Percentiles rank a stretch among this genome's conserved stretches.
These are phyloP conservation scores for Dissostichus mawsoni DNA, from an alignment of 2,113 vertebrate genomes.

Conservation along the genomic window DNA sequence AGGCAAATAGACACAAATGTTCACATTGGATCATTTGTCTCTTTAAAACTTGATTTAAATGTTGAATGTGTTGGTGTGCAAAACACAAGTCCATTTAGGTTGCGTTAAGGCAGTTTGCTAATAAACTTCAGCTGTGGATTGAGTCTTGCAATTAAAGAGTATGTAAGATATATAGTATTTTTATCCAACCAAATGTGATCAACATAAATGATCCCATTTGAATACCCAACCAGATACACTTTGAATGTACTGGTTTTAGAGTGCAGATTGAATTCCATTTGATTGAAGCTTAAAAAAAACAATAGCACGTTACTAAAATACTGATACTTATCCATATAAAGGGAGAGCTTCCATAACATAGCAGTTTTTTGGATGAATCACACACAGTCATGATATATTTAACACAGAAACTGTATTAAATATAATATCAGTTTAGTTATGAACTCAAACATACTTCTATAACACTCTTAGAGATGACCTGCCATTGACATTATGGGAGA, in stretches of 20 bases:
- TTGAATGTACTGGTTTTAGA: not conserved
- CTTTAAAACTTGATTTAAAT: not conserved
- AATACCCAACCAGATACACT: not conserved
- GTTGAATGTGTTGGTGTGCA: not conserved
- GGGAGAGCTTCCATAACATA: not conserved
- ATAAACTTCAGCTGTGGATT: not conserved
- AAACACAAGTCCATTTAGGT: not conserved
- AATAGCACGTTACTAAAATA: not conserved
- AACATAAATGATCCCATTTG: not conserved
- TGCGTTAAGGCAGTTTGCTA: not conserved
- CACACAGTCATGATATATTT: not conserved
- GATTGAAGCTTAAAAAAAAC: not conserved
- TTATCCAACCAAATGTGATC: conserved; percentile 1
- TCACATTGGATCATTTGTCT: not conserved
- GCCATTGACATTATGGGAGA: conserved; percentile 19
- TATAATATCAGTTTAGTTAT: conserved; percentile 10
- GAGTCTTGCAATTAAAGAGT: not conserved
- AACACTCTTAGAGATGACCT: not conserved
- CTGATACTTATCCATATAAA: conserved; percentile 3
- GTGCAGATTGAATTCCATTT: not conserved
- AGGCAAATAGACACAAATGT: not conserved
- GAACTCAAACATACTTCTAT: conserved; percentile 31
- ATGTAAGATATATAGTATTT: not conserved
- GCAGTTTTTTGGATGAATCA: not conserved
- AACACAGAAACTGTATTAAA: conserved; percentile 4